Base-by-base conservation (phyloP, 2,797 vertebrate genomes). In the Neoniphon sammara region DNA sequence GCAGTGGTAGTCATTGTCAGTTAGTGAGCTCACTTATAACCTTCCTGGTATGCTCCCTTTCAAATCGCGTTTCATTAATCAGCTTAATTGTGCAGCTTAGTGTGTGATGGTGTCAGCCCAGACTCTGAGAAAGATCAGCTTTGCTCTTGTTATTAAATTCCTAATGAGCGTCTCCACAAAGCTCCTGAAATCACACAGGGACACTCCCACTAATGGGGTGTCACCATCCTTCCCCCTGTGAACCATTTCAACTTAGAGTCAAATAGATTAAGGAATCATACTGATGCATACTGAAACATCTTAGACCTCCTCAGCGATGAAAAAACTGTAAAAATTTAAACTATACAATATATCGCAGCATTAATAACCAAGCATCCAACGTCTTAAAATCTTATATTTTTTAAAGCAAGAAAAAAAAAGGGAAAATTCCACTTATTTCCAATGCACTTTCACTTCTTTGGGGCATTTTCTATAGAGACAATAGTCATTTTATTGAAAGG, bases 71-170 rank as follows among this genome's bases (percentile, higher is more conserved):
- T 62, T 42, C 30, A 72, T 78, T 78, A 70, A 76, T 78, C 66
- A 77, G 59, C 72, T 34, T 34, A 34, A 34, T 72, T 66, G 55
- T 54, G 50, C 34, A n/a, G 74, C 60, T 65, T 65, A 76, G 66
- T n/a, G 72, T 59, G 12, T 27, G 66, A 65, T 65, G 71, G 66
- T 67, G 34, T 31, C 65, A 21, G 53, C 57, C 59, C 10, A 30
- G 58, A 39, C 57, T 57, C 54, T 7, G 34, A 36, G 44, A 70
- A 54, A 49, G 61, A 77, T 65, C 70, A 44, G 67, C 71, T 34
- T 36, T 34, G 18, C 31, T 47, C 21, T 61, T 73, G 57, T 73
- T 58, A 81, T 83, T 76, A 70, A 77, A 75, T 66, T 79, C 54
- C 42, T 74, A 83, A 81, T 77, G 75, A 78, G 54, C 63, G 72